Conservation (phyloP, 2,113 vertebrate species). For the Corythoichthys haematopterus region DNA sequence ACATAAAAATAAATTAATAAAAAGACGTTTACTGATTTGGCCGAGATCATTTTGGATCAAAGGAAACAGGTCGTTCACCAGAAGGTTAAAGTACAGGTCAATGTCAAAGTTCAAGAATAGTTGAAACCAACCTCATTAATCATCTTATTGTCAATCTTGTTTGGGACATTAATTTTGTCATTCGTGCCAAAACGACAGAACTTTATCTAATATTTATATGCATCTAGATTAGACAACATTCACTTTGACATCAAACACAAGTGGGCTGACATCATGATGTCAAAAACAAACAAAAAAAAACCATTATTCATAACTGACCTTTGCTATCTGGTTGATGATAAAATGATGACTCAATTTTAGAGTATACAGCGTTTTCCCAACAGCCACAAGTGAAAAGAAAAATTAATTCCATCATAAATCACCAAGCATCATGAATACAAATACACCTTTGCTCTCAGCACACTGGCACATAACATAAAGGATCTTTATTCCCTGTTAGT, state of each 20-base stretch:
- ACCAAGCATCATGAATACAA: too few species aligned
- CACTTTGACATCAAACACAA: background rate
- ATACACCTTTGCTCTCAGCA: too few species aligned
- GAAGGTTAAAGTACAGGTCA: background rate
- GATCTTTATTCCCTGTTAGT: too few species aligned
- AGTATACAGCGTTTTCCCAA: too few species aligned
- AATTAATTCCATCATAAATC: too few species aligned
- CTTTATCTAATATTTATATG: background rate
- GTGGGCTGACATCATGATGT: background rate
- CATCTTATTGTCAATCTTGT: background rate
- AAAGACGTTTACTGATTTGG: background rate
- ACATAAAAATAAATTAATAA: background rate
- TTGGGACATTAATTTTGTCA: background rate
- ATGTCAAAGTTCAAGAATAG: background rate
- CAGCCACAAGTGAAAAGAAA: too few species aligned
- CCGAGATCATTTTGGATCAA: background rate
- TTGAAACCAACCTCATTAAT: background rate
- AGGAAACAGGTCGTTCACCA: background rate
- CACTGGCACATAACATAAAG: too few species aligned
- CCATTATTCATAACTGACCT: background rate
- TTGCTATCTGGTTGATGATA: background rate
- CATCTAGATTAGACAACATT: background rate
- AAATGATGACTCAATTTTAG: background rate
- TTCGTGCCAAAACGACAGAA: background rate
- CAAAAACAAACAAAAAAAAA: background rate